Conservation (phyloP, 1,140 invertebrate genomes). For the Heliconius eleuchia region DNA sequence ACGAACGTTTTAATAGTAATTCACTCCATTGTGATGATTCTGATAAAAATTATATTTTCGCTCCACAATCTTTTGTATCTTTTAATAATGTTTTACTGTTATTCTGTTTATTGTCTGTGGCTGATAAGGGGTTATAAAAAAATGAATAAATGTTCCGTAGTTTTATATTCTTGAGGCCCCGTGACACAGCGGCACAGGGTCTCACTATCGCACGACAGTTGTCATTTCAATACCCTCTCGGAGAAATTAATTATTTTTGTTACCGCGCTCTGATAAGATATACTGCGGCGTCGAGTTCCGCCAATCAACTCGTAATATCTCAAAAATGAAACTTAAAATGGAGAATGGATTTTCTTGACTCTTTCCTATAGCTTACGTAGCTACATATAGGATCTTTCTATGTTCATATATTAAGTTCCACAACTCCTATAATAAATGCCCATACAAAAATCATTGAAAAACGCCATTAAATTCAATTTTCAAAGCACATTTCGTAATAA, state of each 20-base stretch:
- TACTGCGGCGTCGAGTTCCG: no score
- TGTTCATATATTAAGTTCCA: no score
- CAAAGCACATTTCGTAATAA: constrained; percentile 5
- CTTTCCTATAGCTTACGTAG: background rate
- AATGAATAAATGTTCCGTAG: background rate
- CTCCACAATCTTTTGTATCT: constrained; percentile 7
- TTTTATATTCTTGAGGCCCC: background rate
- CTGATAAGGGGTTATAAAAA: constrained; percentile 9
- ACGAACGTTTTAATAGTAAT: constrained; percentile 2
- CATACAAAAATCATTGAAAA: background rate
- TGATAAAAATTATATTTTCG: constrained; percentile 4
- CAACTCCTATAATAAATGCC: no score
- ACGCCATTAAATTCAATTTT: background rate
- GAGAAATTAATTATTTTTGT: no score
- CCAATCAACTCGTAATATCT: no score
- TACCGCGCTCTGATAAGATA: no score
- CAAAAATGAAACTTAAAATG: no score
- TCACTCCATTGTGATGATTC: constrained; percentile 2
- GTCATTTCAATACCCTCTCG: no score
- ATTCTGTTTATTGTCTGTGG: constrained; percentile 5
- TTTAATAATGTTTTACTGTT: constrained; percentile 9
- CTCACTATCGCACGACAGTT: no score
- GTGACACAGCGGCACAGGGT: no score
- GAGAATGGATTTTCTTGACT: background rate
- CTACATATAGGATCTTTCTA: background rate